A percentile compares a stretch with the other conserved stretches of the same genome.
Evolutionary conservation across 2,113 vertebrate genomes (phyloP).

Genomic region (Lepisosteus oculatus): DNA sequence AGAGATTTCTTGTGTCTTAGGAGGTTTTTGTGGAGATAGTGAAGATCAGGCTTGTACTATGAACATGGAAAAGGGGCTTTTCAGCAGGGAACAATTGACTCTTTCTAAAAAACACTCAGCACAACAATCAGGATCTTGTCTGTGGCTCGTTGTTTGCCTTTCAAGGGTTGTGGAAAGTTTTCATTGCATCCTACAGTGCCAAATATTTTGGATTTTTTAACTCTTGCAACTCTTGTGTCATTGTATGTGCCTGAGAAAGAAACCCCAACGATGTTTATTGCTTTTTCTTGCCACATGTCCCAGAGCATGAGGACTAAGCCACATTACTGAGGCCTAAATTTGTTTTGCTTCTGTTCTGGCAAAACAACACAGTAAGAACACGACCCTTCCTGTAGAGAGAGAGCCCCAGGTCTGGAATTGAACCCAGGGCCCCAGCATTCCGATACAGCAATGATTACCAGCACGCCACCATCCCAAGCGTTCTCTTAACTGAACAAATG

Average conservation of each 20-base stretch:
- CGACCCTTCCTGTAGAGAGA: too few species aligned
- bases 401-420: too few species aligned
- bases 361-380: too few species aligned
- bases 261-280: slow-evolving; percentile 41
- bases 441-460: too few species aligned
- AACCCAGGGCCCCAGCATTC: too few species aligned
- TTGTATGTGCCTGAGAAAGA: slow-evolving; percentile 40
- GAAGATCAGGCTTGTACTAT: slow-evolving; percentile 39
- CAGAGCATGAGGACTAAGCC: slow-evolving; percentile 23
- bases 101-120: slow-evolving; percentile 54
- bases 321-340: slow-evolving; percentile 21
- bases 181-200: slow-evolving; percentile 61
- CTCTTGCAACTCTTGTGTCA: slow-evolving; percentile 43
- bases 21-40: slow-evolving; percentile 35
- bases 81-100: slow-evolving; percentile 34
- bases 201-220: slow-evolving; percentile 48
- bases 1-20: slow-evolving; percentile 30
- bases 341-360: slow-evolving; percentile 11
- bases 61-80: slow-evolving; percentile 58
- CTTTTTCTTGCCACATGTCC: slow-evolving; percentile 17
- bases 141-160: slow-evolving; percentile 63
- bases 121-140: slow-evolving; percentile 52
- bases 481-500: too few species aligned
- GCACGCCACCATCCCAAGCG: too few species aligned
- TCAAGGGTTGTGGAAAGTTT: slow-evolving; percentile 66